Percentiles rank a stretch among this genome's conserved stretches.
Conservation (phyloP, 2,888 invertebrate species). For the Exocentrus adspersus region DNA sequence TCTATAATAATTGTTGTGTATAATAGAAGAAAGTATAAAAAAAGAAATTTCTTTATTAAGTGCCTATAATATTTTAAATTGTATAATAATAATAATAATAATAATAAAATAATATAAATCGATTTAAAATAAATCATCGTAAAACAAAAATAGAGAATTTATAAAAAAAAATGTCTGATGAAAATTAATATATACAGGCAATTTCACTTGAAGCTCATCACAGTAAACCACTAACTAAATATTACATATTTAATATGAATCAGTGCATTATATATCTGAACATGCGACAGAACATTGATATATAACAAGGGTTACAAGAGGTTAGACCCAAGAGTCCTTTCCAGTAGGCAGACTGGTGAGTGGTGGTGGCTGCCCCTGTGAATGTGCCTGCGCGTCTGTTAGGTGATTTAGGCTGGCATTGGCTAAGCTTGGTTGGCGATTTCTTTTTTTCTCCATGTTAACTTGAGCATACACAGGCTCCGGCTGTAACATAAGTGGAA, state of each 20-base stretch:
- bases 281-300: conserved; percentile 62
- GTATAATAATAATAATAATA: conserved; percentile 9
- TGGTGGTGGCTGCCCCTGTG: conserved; percentile 42
- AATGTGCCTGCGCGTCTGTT: conserved; percentile 50
- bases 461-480: conserved; percentile 75
- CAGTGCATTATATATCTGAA: conserved; percentile 61
- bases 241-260: conserved; percentile 62
- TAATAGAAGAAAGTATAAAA: conserved; percentile 51
- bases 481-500: conserved; percentile 55
- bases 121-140: conserved; percentile 58
- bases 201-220: conserved; percentile 63
- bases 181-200: conserved; percentile 62
- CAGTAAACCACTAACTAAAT: conserved; percentile 64
- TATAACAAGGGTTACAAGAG: conserved; percentile 51
- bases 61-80: conserved; percentile 58
- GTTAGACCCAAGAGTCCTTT: conserved; percentile 64
- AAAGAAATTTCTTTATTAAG: conserved; percentile 59
- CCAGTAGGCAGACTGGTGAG: conserved; percentile 57
- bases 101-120: conserved; percentile 53
- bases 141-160: conserved; percentile 53
- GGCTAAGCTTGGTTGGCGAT: conserved; percentile 63
- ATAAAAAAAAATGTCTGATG: conserved; percentile 56
- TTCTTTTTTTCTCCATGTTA: conserved; percentile 73
- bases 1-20: conserved; percentile 43
- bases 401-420: conserved; percentile 55